phyloP scores from a whole-genome alignment of 2,113 vertebrate species.

The Notothenia rossii region DNA sequence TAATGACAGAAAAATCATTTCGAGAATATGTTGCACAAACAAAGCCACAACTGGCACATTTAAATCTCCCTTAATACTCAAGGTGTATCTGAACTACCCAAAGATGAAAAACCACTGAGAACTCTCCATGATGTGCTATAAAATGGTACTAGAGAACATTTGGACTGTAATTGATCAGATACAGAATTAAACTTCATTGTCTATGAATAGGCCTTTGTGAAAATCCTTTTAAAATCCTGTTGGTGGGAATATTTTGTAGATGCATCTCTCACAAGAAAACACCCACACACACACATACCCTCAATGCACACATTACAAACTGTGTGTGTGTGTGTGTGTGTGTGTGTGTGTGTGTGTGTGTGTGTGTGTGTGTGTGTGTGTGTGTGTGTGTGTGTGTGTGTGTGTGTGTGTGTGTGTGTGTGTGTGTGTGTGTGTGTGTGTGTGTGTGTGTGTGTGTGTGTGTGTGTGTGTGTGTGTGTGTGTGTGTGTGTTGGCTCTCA shows the following conservation, averaged over 20 bases:
- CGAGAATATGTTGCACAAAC: constrained; percentile 15
- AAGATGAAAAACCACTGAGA: neutral
- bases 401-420: neutral
- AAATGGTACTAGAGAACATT: neutral
- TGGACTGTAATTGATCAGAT: neutral
- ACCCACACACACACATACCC: neutral
- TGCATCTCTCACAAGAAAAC: constrained; percentile 9
- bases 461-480: constrained; percentile 8
- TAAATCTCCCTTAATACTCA: constrained; percentile 12
- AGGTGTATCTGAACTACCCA: neutral
- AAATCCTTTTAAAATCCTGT: neutral
- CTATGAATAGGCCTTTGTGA: neutral
- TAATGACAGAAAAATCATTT: neutral
- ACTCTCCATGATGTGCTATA: neutral
- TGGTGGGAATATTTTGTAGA: constrained; percentile 15
- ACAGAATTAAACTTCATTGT: neutral
- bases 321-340: constrained; percentile 11
- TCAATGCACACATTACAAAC: constrained; percentile 15
- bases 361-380: neutral
- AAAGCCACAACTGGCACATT: constrained; percentile 14
- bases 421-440: constrained; percentile 3
- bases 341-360: neutral
- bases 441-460: neutral
- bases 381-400: constrained; percentile 8
- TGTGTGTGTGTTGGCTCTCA: constrained; percentile 16